A percentile compares a stretch with the other conserved stretches of the same genome.
Evolutionary conservation across 2,113 vertebrate genomes (phyloP).

Genomic region (Narcine bancroftii): DNA sequence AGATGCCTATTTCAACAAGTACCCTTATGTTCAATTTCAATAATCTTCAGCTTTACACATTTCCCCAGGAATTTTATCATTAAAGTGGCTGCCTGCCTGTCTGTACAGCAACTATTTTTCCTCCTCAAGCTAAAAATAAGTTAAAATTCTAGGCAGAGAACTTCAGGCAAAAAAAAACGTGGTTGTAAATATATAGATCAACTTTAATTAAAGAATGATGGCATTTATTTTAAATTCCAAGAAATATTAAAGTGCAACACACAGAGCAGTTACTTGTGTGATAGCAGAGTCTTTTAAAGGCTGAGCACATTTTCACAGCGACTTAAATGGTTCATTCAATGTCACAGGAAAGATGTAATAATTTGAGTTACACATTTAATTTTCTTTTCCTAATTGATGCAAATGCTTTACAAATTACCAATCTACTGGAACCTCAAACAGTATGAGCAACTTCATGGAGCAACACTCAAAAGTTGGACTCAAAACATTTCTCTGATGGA

Average conservation of each 20-base stretch:
- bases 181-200: background rate
- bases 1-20: background rate
- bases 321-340: background rate
- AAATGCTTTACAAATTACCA: background rate
- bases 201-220: constrained; percentile 10
- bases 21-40: background rate
- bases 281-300: background rate
- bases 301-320: background rate
- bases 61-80: background rate
- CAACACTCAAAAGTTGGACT: background rate
- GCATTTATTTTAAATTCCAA: background rate
- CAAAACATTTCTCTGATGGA: background rate
- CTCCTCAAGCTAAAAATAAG: background rate
- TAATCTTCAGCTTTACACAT: background rate
- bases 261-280: background rate
- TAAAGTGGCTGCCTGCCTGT: background rate
- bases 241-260: background rate
- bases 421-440: background rate
- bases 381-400: background rate
- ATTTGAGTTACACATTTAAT: background rate
- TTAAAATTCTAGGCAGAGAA: background rate
- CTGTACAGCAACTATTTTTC: background rate
- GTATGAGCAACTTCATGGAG: background rate
- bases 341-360: background rate
- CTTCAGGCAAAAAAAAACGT: background rate